phyloP scores from a whole-genome alignment of 2,888 invertebrate genomes.

The Litoditis marina region DNA sequence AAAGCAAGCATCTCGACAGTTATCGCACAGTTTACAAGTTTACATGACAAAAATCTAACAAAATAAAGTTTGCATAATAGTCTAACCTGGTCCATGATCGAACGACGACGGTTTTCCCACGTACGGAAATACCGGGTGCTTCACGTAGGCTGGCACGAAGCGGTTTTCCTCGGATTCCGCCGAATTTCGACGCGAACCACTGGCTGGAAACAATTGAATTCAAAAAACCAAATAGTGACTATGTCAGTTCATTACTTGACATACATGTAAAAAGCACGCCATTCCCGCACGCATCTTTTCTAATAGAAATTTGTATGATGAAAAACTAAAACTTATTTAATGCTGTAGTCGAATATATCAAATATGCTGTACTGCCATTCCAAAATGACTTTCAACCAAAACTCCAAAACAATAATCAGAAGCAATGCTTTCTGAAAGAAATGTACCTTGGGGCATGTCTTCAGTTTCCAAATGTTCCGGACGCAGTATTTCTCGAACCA shows the following conservation, averaged over 20 bases:
- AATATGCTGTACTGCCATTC: no score
- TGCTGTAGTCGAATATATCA: no score
- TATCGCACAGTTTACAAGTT: no score
- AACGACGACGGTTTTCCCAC: constrained; percentile 1
- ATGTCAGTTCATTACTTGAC: no score
- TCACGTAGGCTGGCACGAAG: constrained; percentile 33
- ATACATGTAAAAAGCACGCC: no score
- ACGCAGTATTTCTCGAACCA: constrained; percentile 16
- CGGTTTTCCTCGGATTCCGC: neutral
- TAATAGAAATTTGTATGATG: no score
- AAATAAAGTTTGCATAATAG: neutral
- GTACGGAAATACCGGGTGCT: constrained; percentile 39
- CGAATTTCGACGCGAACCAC: neutral
- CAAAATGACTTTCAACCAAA: neutral
- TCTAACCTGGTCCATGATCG: neutral
- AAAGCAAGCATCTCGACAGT: no score
- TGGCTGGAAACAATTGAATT: no score
- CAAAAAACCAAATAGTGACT: no score
- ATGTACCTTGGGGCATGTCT: neutral
- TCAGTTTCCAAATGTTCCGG: neutral
- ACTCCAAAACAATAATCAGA: neutral
- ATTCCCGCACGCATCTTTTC: no score
- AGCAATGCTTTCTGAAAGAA: neutral
- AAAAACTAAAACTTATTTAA: no score
- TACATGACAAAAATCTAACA: no score